Evolutionary conservation across 2,113 vertebrate genomes (phyloP).

Genomic region (Eolophus roseicapilla): DNA sequence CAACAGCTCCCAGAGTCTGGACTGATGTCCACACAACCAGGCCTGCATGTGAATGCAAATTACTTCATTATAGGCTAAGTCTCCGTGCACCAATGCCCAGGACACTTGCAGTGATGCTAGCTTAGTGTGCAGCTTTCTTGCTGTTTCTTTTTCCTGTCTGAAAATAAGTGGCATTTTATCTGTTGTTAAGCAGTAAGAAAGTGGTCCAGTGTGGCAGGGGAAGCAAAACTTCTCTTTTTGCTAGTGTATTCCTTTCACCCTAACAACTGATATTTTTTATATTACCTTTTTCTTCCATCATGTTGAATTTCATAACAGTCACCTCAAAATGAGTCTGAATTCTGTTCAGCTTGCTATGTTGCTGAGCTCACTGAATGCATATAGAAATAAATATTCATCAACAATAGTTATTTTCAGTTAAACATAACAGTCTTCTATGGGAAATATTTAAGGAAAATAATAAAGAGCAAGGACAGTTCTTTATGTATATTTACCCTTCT

Average conservation of each 20-base stretch:
- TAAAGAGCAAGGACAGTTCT: not conserved
- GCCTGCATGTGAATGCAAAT: conserved; percentile 75
- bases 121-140: conserved; percentile 65
- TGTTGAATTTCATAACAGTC: not conserved
- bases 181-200: conserved; percentile 52
- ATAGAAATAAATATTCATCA: not conserved
- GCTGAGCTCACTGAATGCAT: not conserved
- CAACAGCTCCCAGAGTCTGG: conserved; percentile 71
- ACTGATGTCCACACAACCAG: conserved; percentile 64
- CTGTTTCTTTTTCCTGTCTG: conserved; percentile 62
- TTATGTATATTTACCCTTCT: not conserved
- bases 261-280: not conserved
- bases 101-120: conserved; percentile 58
- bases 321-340: not conserved
- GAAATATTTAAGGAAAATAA: not conserved
- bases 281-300: not conserved
- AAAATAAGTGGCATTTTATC: conserved; percentile 65
- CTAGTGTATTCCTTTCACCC: not conserved
- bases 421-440: not conserved
- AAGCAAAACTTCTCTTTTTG: conserved; percentile 30
- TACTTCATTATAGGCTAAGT: conserved; percentile 71
- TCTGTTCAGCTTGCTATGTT: not conserved
- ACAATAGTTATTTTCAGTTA: not conserved
- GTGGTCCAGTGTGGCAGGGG: not conserved
- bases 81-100: conserved; percentile 41